Evolutionary conservation across 2,888 invertebrate genomes (phyloP), one percentile per base, ranked within the genome.

Genomic region (Timandra comae): DNA sequence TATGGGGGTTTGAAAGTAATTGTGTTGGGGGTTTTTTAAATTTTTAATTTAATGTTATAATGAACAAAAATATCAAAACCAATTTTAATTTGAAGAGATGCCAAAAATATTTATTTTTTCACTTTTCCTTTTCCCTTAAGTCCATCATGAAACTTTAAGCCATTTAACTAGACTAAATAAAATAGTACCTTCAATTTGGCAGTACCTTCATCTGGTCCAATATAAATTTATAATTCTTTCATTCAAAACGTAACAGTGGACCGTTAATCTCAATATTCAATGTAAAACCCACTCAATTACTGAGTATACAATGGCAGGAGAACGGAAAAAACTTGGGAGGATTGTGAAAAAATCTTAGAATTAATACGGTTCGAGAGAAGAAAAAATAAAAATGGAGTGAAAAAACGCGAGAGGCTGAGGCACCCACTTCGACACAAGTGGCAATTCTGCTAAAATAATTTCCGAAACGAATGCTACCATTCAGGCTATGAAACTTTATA

Each of bases 361-460:
- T 48, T 45, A 48, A 48, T 48, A 45, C 39, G 39, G 38, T 39
- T 39, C 35, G 16, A 16, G 16, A 38, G 37, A 13, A 33, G 28
- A 33, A 36, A 43, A 47, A 47, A 45, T 43, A 39, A 45, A 45
- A 25, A 42, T 38, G 36, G 40, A 49, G 49, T 41, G 37, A 41
- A 46, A 41, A 45, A 38, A 28, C 44, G 44, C 49, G 44, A 49
- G 47, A 43, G 41, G 46, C 45, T 49, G 46, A 48, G 45, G 44
- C 48, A 54, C 56, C 56, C 51, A 52, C 70, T 65, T 42, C 45
- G 56, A 43, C 54, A 47, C 60, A 48, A 72, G 72, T 61, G 75
- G 70, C 67, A 69, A 71, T 73, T 53, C 56, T 53, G 59, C 62
- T 69, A 56, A 71, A 71, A 74, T 74, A 62, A 70, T 70, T 72